Base-by-base conservation (phyloP, 2,888 invertebrate species). In the Ypsolopha sequella region DNA sequence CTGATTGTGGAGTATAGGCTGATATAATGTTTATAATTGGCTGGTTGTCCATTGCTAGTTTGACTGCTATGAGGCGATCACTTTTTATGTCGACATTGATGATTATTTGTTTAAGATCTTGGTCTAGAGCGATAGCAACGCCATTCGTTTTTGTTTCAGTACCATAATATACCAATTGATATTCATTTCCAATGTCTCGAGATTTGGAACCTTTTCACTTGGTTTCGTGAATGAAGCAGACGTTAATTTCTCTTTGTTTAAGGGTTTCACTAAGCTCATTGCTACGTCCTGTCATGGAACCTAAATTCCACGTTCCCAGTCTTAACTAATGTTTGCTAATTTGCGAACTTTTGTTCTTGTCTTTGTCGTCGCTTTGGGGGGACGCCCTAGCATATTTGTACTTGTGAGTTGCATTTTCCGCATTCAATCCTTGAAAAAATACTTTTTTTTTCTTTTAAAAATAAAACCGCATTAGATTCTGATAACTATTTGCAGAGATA, bases 31-130 rank as follows among this genome's bases (percentile, higher is more conserved):
- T 46, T 6, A 46, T 6, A 3, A 35, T n/a, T n/a, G n/a, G 51
- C 34, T 56, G 55, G 6, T 50, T 41, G 33, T 58, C 58, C 24
- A 58, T 7, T 3, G 54, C 55, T 7, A 57, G 38, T 50, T 58
- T 59, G 0, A 59, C 44, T 2, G 51, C 34, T 6, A 58, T 59
- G 4, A 59, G 41, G n/a, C 55, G 14, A 11, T 54, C 55, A 10
- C 53, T 56, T 52, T 24, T 41, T 43, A 56, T 51, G 6, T 55
- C 47, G 1, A 58, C 34, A 6, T 55, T 34, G 0, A 60, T 48
- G 0, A 56, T 54, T 10, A 53, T 38, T 8, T 51, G 14, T 47
- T 52, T 53, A 14, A 56, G 51, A n/a, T 56, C 11, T 1, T 24
- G 1, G 35, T 54, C 51, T 8, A 34, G 9, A 3, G 35, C 46